Conservation (phyloP, 2,797 vertebrate genomes). For the Macrochelys suwanniensis region DNA sequence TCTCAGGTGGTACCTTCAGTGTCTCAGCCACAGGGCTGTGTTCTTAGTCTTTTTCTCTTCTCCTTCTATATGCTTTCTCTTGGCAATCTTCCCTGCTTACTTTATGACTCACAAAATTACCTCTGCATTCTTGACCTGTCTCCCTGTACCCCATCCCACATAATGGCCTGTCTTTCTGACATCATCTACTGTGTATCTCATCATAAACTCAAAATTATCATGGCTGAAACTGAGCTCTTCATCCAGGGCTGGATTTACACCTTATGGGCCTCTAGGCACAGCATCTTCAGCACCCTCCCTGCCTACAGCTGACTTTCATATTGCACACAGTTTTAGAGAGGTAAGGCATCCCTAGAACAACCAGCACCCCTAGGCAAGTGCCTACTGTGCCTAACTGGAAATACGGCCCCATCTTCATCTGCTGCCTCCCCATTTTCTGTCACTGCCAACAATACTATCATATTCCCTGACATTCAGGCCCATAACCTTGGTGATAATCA, state of each 20-base stretch:
- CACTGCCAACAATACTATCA: constrained; percentile 13
- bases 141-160: background rate
- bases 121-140: background rate
- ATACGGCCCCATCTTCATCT: fast-evolving
- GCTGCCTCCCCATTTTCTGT: background rate
- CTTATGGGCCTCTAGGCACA: too few relatives aligned
- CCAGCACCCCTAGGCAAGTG: too few relatives aligned
- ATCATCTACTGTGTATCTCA: background rate
- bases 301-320: too few relatives aligned
- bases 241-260: background rate
- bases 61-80: background rate
- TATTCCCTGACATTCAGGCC: background rate
- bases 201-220: background rate
- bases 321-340: too few relatives aligned
- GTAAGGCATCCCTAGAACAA: too few relatives aligned
- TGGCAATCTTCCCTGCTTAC: background rate
- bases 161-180: background rate
- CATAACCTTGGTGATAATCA: background rate
- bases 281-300: too few relatives aligned
- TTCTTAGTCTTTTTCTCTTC: background rate
- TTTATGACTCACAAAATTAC: background rate
- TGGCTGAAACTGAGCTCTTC: background rate
- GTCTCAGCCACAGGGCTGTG: background rate
- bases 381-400: too few relatives aligned
- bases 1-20: background rate